These are phyloP conservation scores for Argyrosomus japonicus DNA, from an alignment of 2,113 vertebrate genomes.

Conservation along the genomic window DNA sequence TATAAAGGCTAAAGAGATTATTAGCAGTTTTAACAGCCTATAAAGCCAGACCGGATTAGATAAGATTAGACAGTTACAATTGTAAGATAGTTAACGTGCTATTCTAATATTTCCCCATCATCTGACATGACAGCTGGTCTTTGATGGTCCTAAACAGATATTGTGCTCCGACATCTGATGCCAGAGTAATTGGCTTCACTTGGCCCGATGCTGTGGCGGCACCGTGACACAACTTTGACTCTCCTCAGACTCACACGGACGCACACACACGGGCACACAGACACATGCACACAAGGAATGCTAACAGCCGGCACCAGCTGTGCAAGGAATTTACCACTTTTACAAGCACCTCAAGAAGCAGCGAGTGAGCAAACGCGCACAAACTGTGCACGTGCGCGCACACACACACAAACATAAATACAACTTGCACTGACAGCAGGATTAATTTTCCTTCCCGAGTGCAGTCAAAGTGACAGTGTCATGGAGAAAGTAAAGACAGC, in stretches of 20 bases:
- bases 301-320: slow-evolving; percentile 85
- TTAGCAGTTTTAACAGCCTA: slow-evolving; percentile 56
- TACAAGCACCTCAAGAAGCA: slow-evolving; percentile 73
- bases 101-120: slow-evolving; percentile 65
- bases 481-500: slow-evolving; percentile 12
- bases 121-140: slow-evolving; percentile 71
- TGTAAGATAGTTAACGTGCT: slow-evolving; percentile 42
- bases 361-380: slow-evolving; percentile 20
- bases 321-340: slow-evolving; percentile 82
- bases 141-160: slow-evolving; percentile 60
- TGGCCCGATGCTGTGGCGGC: slow-evolving; percentile 39
- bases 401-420: slow-evolving; percentile 45
- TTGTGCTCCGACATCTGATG: slow-evolving; percentile 60
- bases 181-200: slow-evolving; percentile 66
- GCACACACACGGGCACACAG: slow-evolving; percentile 51
- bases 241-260: slow-evolving; percentile 15
- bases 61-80: slow-evolving; percentile 45
- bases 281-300: slow-evolving; percentile 69
- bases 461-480: slow-evolving; percentile 43
- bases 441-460: slow-evolving; percentile 37
- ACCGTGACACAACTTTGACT: slow-evolving; percentile 52
- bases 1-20: slow-evolving; percentile 58
- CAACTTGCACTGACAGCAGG: slow-evolving; percentile 34
- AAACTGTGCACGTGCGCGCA: background rate
- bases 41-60: slow-evolving; percentile 42